These are phyloP conservation scores for Merluccius polli DNA, from an alignment of 2,797 vertebrate species.

Conservation along the genomic window DNA sequence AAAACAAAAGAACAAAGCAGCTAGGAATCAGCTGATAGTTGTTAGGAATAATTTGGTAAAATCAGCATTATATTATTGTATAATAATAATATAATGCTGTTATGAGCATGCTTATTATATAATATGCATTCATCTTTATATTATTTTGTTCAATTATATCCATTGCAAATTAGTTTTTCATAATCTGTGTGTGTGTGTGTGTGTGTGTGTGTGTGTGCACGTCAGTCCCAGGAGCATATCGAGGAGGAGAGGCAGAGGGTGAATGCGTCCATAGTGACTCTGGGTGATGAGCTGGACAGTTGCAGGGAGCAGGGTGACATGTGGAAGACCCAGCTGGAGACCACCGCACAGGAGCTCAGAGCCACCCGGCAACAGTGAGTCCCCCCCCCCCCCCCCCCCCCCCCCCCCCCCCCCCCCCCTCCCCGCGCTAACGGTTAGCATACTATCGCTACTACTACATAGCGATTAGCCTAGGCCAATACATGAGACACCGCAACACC, in stretches of 20 bases:
- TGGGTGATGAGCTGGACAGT: slow-evolving; percentile 84
- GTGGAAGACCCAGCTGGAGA: slow-evolving; percentile 82
- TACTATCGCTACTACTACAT: neutral
- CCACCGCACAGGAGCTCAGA: slow-evolving; percentile 74
- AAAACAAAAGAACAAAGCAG: too few relatives aligned
- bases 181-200: neutral
- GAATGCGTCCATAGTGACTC: slow-evolving; percentile 72
- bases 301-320: slow-evolving; percentile 73
- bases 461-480: too few relatives aligned
- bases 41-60: too few relatives aligned
- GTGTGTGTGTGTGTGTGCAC: neutral
- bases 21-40: too few relatives aligned
- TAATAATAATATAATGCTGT: too few relatives aligned
- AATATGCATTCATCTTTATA: too few relatives aligned
- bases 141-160: too few relatives aligned
- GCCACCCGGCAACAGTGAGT: slow-evolving; percentile 80
- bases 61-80: too few relatives aligned
- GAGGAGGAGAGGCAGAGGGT: slow-evolving; percentile 86
- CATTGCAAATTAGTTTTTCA: too few relatives aligned
- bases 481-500: too few relatives aligned
- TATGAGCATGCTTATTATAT: too few relatives aligned
- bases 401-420: too few relatives aligned
- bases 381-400: neutral
- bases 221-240: slow-evolving; percentile 81
- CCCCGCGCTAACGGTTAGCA: neutral